These are phyloP conservation scores for Malaclemys terrapin DNA, from an alignment of 2,113 vertebrate species.

Conservation along the genomic window DNA sequence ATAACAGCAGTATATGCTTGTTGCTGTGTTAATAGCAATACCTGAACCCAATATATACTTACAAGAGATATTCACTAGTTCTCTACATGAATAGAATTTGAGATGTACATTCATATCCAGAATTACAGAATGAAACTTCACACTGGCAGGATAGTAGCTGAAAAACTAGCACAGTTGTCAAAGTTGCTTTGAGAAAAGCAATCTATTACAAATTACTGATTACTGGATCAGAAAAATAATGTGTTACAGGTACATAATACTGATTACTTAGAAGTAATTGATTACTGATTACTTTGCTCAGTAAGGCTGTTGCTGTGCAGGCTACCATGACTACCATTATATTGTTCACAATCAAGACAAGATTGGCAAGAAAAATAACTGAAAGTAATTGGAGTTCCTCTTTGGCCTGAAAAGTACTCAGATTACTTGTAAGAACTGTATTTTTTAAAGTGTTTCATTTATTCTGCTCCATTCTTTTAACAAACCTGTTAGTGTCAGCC, in stretches of 20 bases:
- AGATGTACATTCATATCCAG: background rate
- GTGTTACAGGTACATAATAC: background rate
- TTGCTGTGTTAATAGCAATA: background rate
- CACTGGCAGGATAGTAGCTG: background rate
- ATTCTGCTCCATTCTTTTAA: background rate
- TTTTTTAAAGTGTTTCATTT: background rate
- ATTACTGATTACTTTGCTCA: background rate
- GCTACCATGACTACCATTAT: conserved; percentile 15
- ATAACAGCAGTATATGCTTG: background rate
- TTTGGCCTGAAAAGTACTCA: conserved; percentile 28
- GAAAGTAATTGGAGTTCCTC: conserved; percentile 10
- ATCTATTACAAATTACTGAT: background rate
- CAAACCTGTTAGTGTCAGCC: background rate
- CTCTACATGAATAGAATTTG: background rate
- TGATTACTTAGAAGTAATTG: conserved; percentile 52
- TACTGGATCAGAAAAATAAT: conserved; percentile 25
- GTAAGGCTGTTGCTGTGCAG: background rate
- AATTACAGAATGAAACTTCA: background rate
- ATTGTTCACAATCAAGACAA: conserved; percentile 28
- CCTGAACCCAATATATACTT: background rate
- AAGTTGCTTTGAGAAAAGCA: background rate
- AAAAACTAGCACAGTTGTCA: background rate
- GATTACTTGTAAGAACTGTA: background rate
- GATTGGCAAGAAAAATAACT: conserved; percentile 32
- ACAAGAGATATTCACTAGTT: background rate